Conservation (phyloP, 2,888 invertebrate genomes). For the Megalurothrips usitatus region DNA sequence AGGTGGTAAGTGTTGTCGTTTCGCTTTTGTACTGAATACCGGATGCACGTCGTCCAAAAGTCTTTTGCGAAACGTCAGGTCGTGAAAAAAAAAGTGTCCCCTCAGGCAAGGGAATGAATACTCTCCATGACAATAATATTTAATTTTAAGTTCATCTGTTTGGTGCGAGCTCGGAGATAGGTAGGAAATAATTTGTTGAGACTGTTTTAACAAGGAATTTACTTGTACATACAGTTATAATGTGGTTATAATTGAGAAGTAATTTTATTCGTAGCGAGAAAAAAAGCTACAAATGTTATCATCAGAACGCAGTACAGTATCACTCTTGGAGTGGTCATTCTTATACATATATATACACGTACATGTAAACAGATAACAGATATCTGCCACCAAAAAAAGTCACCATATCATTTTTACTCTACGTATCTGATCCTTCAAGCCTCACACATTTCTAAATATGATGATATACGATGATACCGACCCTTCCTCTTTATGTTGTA, state of each 20-base stretch:
- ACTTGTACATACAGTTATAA: background rate
- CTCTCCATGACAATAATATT: background rate
- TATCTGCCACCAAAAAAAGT: background rate
- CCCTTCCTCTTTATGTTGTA: background rate
- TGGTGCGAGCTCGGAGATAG: background rate
- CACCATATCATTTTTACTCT: background rate
- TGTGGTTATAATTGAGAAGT: too few species aligned
- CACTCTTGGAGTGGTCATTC: background rate
- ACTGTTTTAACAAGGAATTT: constrained; percentile 10
- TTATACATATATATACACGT: background rate
- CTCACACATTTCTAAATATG: background rate
- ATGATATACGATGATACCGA: background rate
- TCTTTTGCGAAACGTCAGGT: background rate
- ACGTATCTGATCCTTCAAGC: background rate
- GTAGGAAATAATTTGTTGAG: constrained; percentile 20
- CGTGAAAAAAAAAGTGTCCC: background rate
- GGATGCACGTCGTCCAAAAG: background rate
- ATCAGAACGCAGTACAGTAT: background rate
- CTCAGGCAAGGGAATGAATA: background rate
- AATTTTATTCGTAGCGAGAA: background rate
- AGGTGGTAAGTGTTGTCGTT: background rate
- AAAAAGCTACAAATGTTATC: background rate
- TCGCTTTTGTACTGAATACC: background rate
- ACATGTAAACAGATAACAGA: background rate
- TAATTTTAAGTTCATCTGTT: background rate